phyloP scores from a whole-genome alignment of 2,797 vertebrate genomes.

The Chrysocyon brachyurus region DNA sequence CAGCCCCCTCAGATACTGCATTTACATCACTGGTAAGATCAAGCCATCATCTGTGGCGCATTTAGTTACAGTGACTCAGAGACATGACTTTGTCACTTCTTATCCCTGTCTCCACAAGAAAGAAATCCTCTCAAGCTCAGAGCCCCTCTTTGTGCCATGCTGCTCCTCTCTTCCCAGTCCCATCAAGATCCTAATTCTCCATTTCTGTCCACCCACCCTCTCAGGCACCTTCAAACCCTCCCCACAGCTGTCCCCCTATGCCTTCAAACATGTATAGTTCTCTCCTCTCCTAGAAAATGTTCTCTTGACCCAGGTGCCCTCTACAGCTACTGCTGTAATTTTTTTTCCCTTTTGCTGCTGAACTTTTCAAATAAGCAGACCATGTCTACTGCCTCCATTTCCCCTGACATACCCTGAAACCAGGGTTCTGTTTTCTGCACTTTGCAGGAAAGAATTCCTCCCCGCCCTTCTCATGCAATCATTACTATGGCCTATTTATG shows the following conservation, averaged over 20 bases:
- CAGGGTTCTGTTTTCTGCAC: background rate
- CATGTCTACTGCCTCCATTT: background rate
- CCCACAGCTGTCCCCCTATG: background rate
- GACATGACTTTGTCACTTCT: background rate
- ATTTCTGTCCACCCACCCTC: background rate
- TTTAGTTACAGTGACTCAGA: background rate
- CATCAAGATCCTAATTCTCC: background rate
- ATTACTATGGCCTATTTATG: background rate
- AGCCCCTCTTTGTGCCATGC: no score
- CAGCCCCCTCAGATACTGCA: background rate
- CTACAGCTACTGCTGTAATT: background rate
- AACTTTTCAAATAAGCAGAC: conserved; percentile 28
- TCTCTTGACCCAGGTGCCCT: conserved; percentile 20
- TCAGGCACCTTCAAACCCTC: background rate
- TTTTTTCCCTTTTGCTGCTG: background rate
- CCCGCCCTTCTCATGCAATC: background rate
- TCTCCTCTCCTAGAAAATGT: conserved; percentile 42
- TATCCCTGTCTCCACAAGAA: background rate
- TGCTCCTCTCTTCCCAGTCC: background rate
- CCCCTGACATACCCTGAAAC: background rate
- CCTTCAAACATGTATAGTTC: background rate
- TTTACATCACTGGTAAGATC: background rate
- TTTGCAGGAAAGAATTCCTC: background rate
- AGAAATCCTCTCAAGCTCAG: background rate
- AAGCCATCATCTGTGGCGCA: background rate